These are phyloP conservation scores for Schizothorax lantsangensis DNA, from an alignment of 2,797 vertebrate species.

Conservation along the genomic window DNA sequence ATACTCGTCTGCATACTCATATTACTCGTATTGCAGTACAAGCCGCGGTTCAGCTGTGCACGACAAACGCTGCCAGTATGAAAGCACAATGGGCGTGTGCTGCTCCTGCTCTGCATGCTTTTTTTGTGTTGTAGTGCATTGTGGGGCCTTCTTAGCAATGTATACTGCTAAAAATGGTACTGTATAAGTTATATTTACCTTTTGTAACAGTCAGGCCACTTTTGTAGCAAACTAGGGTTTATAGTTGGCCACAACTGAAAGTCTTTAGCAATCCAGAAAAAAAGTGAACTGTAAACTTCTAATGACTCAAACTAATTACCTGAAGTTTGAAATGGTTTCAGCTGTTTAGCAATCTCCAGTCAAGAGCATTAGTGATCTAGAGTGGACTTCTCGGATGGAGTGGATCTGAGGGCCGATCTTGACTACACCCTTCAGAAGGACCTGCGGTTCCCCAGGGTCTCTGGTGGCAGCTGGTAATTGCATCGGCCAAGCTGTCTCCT, in stretches of 20 bases:
- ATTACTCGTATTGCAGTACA: too few species aligned
- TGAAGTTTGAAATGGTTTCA: not conserved
- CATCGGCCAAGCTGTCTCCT: conserved; percentile 43
- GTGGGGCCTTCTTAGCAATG: not conserved
- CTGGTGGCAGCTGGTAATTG: conserved; percentile 53
- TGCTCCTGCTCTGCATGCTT: not conserved
- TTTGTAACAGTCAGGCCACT: not conserved
- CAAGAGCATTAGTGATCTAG: not conserved
- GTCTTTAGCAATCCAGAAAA: not conserved
- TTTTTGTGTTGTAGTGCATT: not conserved
- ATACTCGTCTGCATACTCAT: too few species aligned
- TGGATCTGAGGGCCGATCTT: conserved; percentile 8
- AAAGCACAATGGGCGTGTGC: too few species aligned
- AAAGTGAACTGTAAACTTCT: not conserved
- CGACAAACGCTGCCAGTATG: too few species aligned
- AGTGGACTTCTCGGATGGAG: conserved; percentile 2
- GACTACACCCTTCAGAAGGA: conserved; percentile 21
- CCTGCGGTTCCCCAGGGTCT: conserved; percentile 18
- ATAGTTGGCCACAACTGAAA: not conserved
- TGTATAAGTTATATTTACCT: not conserved
- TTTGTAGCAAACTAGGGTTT: not conserved
- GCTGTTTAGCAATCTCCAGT: not conserved
- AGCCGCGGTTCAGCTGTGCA: too few species aligned
- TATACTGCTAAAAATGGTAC: not conserved
- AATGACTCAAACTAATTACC: conserved; percentile 10